Base-by-base conservation (phyloP, 2,888 invertebrate genomes). In the Spisula solida region DNA sequence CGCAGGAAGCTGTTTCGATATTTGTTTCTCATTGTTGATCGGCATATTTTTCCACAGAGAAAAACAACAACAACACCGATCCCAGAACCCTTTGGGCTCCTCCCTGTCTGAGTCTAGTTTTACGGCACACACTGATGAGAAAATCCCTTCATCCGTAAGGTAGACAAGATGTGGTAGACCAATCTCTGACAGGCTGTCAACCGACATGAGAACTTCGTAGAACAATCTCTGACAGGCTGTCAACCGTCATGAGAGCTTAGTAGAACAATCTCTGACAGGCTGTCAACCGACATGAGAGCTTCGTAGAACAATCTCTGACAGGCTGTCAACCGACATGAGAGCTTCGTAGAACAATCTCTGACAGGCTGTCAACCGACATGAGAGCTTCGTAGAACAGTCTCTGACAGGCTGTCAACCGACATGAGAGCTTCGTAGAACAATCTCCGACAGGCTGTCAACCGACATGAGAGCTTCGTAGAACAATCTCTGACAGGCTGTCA, bases 141-240 rank as follows among this genome's bases (percentile, higher is more conserved):
- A 90, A 81, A 90, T 89, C 29, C 92, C 92, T 66, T 92, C 92
- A 80, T 92, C 92, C 0, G 92, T 92, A 5, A 90, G 82, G 83
- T 90, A 92, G n/a, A 89, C 90, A 6, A 90, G 88, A 81, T 92
- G 92, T 82, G 92, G 92, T 47, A 92, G 85, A 34, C 92, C 90
- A 20, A 92, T 89, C 47, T 29, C 75, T 20, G 87, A 60, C 55
- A 88, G 87, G 18, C 82, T 86, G 60, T n/a, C 87, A n/a, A 92
- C 90, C 47, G 92, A 90, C 90, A 90, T 90, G 82, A 55, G 86
- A 75, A n/a, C 47, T 4, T n/a, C n/a, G 92, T 47, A 92, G 85
- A 34, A 90, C 90, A 20, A 92, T 89, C 47, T 29, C 75, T 20
- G 87, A 60, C 55, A 88, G 87, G 18, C 82, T 86, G 60, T n/a